Evolutionary conservation across 1,140 invertebrate genomes (phyloP), one percentile per base, ranked within the genome.

Genomic region (Goniozus legneri): DNA sequence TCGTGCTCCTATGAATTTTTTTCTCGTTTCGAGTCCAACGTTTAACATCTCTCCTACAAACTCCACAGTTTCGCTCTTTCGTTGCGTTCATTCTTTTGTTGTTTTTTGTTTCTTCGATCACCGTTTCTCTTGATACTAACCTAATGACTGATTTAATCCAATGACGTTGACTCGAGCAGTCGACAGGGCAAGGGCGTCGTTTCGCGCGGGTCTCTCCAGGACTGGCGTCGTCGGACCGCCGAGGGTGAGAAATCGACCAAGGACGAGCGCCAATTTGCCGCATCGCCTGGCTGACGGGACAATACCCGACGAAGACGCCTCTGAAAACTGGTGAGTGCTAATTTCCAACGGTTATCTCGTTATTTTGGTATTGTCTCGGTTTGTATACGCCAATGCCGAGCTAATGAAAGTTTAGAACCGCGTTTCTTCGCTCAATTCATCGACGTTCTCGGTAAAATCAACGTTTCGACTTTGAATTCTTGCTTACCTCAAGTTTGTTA

Each of bases 101-200:
- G 24, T 10, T 27, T 10, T 4, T 10, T 27, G 10, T 10, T 27
- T 10, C 4, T 27, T 10, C 4, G 24, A 27, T 27, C 10, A 6
- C 10, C 10, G 4, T 27, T 27, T 27, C 24, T 10, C 24, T 10
- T 10, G 10, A 27, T 52, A 58, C 56, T 58, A 62, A 61, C 50
- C 18, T 22, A 45, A 44, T 58, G 20, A 60, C 54, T 65, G 60
- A 61, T 59, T 37, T 47, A 38, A 60, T 55, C 50, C 52, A 62
- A 64, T 64, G 50, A 64, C 56, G 51, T 62, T 64, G 55, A 60
- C 58, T 65, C 52, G 60, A 64, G 44, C 72, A 86, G 84, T 87
- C 69, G 82, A 84, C 70, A 77, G 84, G 59, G 84, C 84, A 30
- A 72, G 82, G 52, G 82, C 83, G 57, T 84, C 83, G 22, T 85